Evolutionary conservation across 2,113 vertebrate species (phyloP).

Genomic region (Gopherus evgoodei): DNA sequence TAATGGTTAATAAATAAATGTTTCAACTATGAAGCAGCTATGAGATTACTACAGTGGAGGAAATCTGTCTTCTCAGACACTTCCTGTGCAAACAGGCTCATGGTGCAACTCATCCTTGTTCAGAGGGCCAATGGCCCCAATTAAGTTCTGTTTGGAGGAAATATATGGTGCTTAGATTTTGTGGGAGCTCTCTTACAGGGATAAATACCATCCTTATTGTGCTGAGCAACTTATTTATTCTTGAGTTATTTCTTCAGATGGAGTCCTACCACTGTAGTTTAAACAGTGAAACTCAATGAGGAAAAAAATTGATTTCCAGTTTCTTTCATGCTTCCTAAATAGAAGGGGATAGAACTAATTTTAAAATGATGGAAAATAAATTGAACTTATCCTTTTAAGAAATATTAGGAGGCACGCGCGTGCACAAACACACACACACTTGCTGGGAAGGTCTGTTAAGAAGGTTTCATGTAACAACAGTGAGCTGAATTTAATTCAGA

Average conservation of each 20-base stretch:
- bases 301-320: not conserved
- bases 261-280: not conserved
- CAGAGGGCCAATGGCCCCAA: not conserved
- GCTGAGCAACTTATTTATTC: not conserved
- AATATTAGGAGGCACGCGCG: not conserved
- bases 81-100: not conserved
- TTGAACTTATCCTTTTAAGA: constrained; percentile 10
- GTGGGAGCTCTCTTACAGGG: not conserved
- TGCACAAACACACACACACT: too few species aligned
- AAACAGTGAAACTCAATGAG: not conserved
- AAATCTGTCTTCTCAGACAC: not conserved
- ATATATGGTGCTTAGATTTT: not conserved
- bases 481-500: not conserved
- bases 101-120: not conserved
- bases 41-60: not conserved
- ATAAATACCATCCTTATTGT: not conserved
- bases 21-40: not conserved
- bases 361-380: constrained; percentile 22
- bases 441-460: not conserved
- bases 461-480: not conserved
- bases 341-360: not conserved
- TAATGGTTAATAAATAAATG: not conserved
- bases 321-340: not conserved
- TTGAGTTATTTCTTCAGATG: not conserved
- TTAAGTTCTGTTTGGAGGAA: not conserved